Base-by-base conservation (phyloP, 2,888 invertebrate species). In the Hirudinaria manillensis region DNA sequence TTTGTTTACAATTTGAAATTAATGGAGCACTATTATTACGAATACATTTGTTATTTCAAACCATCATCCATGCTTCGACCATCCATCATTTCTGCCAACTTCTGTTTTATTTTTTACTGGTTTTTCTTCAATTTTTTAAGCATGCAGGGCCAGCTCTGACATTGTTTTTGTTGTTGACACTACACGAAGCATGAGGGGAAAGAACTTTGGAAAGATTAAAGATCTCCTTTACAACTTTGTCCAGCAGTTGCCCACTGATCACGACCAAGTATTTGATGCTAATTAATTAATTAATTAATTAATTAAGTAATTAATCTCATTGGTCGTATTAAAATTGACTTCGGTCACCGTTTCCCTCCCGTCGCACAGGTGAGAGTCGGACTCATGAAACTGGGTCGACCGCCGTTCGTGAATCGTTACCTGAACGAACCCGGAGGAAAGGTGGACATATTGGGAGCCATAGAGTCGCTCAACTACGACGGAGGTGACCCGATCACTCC, bases 111-210 rank as follows among this genome's bases (percentile, higher is more conserved):
- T 24, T 68, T 68, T 68, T 3, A 68, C 10, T 13, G 29, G 24
- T 68, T 68, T 68, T 10, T 68, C 27, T 7, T n/a, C 24, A 36
- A 66, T 32, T 1, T 29, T 77, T 76, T 4, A 77, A 82, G 82
- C 77, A 7, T 83, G 83, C 75, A 80, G 77, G 0, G 79, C 82
- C 0, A 78, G 76, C 6, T 82, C 81, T 21, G 84, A 84, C 74
- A 77, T 84, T 10, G 78, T 83, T 16, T 83, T 84, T 76, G 77
- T 83, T 19, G 72, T 84, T n/a, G 78, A 77, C 55, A 34, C 70
- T 10, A 75, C 78, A 3, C 71, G 75, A 61, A 73, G 75, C 38
- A 72, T 79, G 70, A 77, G 77, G 6, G 70, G 73, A 0, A 70
- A 53, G 3, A 77, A 77, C 77, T 78, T 76, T 66, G 79, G 79